Percentiles rank a stretch among this genome's conserved stretches.
Evolutionary conservation across 2,888 invertebrate genomes (phyloP).

Genomic region (Nycteola revayana): DNA sequence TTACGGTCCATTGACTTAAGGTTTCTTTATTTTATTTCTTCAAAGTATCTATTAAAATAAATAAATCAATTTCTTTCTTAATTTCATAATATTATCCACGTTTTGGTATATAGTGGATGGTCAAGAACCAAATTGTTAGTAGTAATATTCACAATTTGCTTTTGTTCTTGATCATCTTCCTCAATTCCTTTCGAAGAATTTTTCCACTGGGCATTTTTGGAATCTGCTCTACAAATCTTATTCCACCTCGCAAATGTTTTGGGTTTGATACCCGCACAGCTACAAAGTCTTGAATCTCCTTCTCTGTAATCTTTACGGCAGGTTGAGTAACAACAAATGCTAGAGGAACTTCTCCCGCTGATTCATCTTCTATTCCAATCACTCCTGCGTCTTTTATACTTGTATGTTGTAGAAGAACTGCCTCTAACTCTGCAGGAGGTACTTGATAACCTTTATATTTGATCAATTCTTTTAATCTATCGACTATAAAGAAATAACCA

Average conservation of each 20-base stretch:
- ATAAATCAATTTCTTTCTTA: too few relatives aligned
- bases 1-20: too few relatives aligned
- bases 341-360: constrained; percentile 88
- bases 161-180: constrained; percentile 40
- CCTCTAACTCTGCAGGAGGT: constrained; percentile 94
- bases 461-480: constrained; percentile 65
- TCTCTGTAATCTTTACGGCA: constrained; percentile 68
- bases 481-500: constrained; percentile 54
- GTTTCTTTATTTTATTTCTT: too few relatives aligned
- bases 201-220: constrained; percentile 90
- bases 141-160: constrained; percentile 57
- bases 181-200: constrained; percentile 83
- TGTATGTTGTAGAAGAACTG: constrained; percentile 86
- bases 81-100: too few relatives aligned
- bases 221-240: constrained; percentile 85
- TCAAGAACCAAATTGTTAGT: too few relatives aligned
- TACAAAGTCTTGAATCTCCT: constrained; percentile 81
- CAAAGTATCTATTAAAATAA: too few relatives aligned
- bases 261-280: constrained; percentile 83
- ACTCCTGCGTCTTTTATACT: constrained; percentile 90
- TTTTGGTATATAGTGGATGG: too few relatives aligned
- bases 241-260: constrained; percentile 88
- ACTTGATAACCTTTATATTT: constrained; percentile 70
- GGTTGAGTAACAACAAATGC: constrained; percentile 87
- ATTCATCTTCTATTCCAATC: constrained; percentile 86